These are phyloP conservation scores for Drosophila lini DNA, from an alignment of 1,140 invertebrate genomes.

Conservation along the genomic window DNA sequence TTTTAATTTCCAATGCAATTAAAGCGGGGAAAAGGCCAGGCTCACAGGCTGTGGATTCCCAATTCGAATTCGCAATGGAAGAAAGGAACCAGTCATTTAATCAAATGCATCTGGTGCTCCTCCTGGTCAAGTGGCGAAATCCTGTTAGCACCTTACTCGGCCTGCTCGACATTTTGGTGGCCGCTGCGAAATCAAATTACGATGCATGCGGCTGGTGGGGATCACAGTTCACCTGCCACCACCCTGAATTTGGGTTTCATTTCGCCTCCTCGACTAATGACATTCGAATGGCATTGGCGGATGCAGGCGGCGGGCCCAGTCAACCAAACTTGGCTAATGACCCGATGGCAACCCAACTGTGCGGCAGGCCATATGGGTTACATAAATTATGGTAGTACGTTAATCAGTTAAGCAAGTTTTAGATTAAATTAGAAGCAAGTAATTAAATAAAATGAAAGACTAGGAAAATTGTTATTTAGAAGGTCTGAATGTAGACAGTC, in stretches of 20 bases:
- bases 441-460: background rate
- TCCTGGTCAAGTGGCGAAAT: constrained; percentile 29
- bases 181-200: constrained; percentile 66
- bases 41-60: background rate
- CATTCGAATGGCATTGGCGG: constrained; percentile 69
- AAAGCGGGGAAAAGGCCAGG: constrained; percentile 35
- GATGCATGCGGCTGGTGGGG: constrained; percentile 11
- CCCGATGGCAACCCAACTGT: constrained; percentile 7
- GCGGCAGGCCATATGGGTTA: constrained; percentile 4
- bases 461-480: background rate
- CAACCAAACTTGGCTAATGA: constrained; percentile 70
- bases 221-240: constrained; percentile 25
- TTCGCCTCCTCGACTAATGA: constrained; percentile 53
- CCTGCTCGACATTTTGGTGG: constrained; percentile 45
- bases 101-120: constrained; percentile 61
- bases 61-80: background rate
- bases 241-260: background rate
- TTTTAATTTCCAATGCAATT: constrained; percentile 75
- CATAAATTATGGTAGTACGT: background rate
- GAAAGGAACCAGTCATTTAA: constrained; percentile 49
- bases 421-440: background rate
- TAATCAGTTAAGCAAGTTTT: background rate
- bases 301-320: constrained; percentile 21
- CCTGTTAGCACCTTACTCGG: constrained; percentile 38
- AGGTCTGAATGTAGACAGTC: background rate